These are phyloP conservation scores for Agrochola macilenta DNA, from an alignment of 2,888 invertebrate species.

Conservation along the genomic window DNA sequence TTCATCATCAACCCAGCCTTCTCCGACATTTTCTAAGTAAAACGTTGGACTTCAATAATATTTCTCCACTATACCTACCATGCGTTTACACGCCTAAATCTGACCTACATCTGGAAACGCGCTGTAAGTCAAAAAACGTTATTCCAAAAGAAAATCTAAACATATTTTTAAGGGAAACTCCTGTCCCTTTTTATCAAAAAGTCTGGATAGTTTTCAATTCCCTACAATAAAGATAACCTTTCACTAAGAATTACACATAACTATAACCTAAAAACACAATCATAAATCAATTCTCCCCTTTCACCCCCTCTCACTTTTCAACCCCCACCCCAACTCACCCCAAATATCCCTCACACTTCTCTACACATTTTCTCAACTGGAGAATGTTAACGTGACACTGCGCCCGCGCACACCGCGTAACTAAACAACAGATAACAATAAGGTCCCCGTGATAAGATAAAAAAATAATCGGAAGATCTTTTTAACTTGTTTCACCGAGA, in stretches of 20 bases:
- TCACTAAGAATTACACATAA: background rate
- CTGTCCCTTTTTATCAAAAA: background rate
- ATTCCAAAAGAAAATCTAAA: background rate
- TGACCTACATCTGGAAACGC: background rate
- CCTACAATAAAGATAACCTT: background rate
- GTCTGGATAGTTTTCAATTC: too few relatives aligned
- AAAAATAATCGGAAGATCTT: slow-evolving; percentile 81
- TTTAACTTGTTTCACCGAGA: slow-evolving; percentile 73
- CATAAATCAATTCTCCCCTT: too few relatives aligned
- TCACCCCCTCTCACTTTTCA: background rate
- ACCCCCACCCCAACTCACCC: slow-evolving; percentile 32
- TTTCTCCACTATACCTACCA: background rate
- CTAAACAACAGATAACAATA: slow-evolving; percentile 67
- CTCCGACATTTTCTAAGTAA: background rate
- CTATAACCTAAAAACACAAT: background rate
- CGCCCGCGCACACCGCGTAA: slow-evolving; percentile 52
- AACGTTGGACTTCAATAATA: background rate
- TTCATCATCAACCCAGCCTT: background rate
- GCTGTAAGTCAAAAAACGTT: background rate
- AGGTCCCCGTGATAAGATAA: slow-evolving; percentile 79
- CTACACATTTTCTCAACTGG: slow-evolving; percentile 38
- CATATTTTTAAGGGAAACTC: background rate
- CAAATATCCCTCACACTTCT: slow-evolving; percentile 34
- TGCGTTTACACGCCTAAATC: background rate
- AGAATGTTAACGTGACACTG: slow-evolving; percentile 57